These are phyloP conservation scores for Rhombomys opimus DNA, from an alignment of 2,113 vertebrate species.

Conservation along the genomic window DNA sequence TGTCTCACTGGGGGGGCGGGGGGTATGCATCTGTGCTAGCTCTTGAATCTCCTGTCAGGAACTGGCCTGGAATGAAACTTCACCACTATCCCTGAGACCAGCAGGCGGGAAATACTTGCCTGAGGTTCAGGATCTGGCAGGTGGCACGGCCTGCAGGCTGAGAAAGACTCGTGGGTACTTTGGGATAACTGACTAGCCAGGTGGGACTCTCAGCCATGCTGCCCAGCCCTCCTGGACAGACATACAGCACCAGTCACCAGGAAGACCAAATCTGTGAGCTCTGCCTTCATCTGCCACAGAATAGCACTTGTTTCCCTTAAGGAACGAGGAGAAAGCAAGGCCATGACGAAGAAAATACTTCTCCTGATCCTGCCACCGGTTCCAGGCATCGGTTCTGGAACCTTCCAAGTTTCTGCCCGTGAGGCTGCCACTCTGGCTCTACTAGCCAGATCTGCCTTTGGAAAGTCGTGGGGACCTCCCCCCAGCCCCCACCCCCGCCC, in stretches of 20 bases:
- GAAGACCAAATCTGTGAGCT: not conserved
- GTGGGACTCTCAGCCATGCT: not conserved
- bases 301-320: rapidly evolving
- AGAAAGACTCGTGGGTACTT: not conserved
- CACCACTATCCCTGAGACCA: not conserved
- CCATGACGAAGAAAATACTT: not conserved
- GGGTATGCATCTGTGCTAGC: not conserved
- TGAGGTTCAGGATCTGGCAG: not conserved
- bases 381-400: not conserved
- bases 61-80: not conserved
- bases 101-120: not conserved
- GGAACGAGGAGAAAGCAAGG: not conserved
- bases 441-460: not conserved
- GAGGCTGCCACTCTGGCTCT: not conserved
- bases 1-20: not conserved
- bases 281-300: not conserved
- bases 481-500: no score
- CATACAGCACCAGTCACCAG: no score
- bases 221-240: not conserved
- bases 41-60: not conserved
- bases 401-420: not conserved
- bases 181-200: not conserved
- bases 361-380: not conserved
- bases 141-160: not conserved
- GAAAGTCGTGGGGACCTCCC: not conserved